These are phyloP conservation scores for Pomacea maculata DNA, from an alignment of 1,140 invertebrate species.

Conservation along the genomic window DNA sequence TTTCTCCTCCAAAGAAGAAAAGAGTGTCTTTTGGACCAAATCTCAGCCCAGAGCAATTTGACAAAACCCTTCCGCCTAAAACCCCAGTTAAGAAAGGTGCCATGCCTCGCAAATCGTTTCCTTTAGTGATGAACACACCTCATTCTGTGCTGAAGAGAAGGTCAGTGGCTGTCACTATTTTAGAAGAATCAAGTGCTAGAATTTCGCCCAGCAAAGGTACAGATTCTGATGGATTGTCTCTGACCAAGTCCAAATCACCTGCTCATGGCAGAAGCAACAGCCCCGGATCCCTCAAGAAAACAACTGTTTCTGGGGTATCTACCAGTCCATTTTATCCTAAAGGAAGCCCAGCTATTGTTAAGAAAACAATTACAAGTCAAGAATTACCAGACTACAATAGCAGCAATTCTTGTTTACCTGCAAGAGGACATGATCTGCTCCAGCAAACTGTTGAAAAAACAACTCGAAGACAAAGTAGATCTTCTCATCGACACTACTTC, in stretches of 20 bases:
- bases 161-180: constrained; percentile 28
- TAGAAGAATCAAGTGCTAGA: constrained; percentile 13
- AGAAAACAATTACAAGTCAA: constrained; percentile 13
- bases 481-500: too few relatives aligned
- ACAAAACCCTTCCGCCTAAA: constrained; percentile 63
- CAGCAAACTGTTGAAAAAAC: too few relatives aligned
- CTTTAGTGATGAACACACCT: constrained; percentile 16
- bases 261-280: too few relatives aligned
- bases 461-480: too few relatives aligned
- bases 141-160: constrained; percentile 38
- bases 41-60: constrained; percentile 67
- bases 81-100: constrained; percentile 66
- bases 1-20: constrained; percentile 47
- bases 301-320: background rate
- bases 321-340: background rate
- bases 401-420: too few relatives aligned
- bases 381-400: too few relatives aligned
- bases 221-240: background rate
- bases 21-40: constrained; percentile 67
- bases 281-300: background rate
- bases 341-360: background rate
- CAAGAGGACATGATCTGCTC: too few relatives aligned
- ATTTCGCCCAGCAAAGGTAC: constrained; percentile 11
- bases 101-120: constrained; percentile 44
- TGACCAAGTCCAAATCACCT: too few relatives aligned